Evolutionary conservation across 2,113 vertebrate genomes (phyloP), one percentile per base, ranked within the genome.

Genomic region (Todiramphus chloris): DNA sequence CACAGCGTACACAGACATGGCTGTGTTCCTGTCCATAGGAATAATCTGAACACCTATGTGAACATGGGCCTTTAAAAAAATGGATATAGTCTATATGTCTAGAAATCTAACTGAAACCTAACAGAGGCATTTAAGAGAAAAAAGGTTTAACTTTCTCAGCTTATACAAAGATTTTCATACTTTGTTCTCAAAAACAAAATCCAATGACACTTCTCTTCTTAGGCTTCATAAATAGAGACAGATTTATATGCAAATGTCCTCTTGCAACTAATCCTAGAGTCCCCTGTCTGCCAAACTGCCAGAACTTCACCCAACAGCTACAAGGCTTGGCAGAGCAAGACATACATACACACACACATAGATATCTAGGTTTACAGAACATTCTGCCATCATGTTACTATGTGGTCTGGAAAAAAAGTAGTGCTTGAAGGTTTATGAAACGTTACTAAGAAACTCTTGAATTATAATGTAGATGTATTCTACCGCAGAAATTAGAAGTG

Each of bases 241-340:
- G 87, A 87, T 89, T 91, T 83, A 84, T 69, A 89, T 75, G 83
- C 77, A 94, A 89, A 95, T 93, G 24, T 58, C 41, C 50, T 78
- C 77, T 94, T 82, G 66, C 69, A 89, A 87, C 81, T 87, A 87
- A 89, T 92, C 77, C 50, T 73, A 59, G 85, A 94, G 43, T 24
- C 70, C 53, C 21, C 10, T 23, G 18, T 35, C 74, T 96, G 92
- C 92, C 96, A 93, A 94, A 82, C 92, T 84, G 88, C 39, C 80
- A 92, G 92, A 90, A 64, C 70, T 92, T 96, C 13, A 2, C 92
- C 87, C 83, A 91, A 86, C 27, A 88, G 63, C 59, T 85, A 66
- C 27, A 88, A 80, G 66, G 23, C 46, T 93, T 93, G 94, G 79
- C 91, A 90, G 46, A 67, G 59, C 60, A 62, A 79, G 28, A 7